phyloP scores from a whole-genome alignment of 2,797 vertebrate genomes.

The Oreochromis mossambicus region DNA sequence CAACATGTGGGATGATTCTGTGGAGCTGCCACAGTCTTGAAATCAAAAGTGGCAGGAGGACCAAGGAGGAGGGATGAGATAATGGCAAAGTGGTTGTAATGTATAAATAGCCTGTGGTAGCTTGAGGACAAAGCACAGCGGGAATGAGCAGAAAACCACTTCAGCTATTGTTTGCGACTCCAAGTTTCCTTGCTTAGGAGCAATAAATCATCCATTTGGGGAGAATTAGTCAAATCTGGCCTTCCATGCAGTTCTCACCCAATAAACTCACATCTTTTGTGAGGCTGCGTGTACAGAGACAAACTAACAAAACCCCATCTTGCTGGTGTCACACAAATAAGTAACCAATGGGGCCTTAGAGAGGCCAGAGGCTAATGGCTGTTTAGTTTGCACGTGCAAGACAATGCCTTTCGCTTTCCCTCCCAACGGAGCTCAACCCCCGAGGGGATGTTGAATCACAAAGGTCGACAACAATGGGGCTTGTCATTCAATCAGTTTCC shows the following conservation, averaged over 20 bases:
- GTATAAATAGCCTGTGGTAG: slow-evolving; percentile 57
- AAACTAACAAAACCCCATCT: slow-evolving; percentile 30
- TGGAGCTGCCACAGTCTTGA: neutral
- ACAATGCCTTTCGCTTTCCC: slow-evolving; percentile 63
- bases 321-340: slow-evolving; percentile 57
- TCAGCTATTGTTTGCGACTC: slow-evolving; percentile 41
- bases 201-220: slow-evolving; percentile 40
- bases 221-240: slow-evolving; percentile 21
- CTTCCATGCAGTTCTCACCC: slow-evolving; percentile 18
- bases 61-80: slow-evolving; percentile 29
- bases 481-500: slow-evolving; percentile 65
- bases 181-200: slow-evolving; percentile 24
- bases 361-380: slow-evolving; percentile 58
- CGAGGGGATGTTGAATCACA: slow-evolving; percentile 44
- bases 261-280: slow-evolving; percentile 37
- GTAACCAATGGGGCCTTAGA: slow-evolving; percentile 48
- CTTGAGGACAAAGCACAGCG: slow-evolving; percentile 45
- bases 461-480: slow-evolving; percentile 64
- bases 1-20: neutral
- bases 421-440: slow-evolving; percentile 38
- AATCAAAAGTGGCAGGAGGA: slow-evolving; percentile 18
- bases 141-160: slow-evolving; percentile 41
- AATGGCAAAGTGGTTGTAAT: slow-evolving; percentile 50
- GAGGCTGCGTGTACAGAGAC: neutral
- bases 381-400: slow-evolving; percentile 66